These are phyloP conservation scores for Poeciliopsis paucimaculata DNA, from an alignment of 2,797 vertebrate genomes.

Conservation along the genomic window DNA sequence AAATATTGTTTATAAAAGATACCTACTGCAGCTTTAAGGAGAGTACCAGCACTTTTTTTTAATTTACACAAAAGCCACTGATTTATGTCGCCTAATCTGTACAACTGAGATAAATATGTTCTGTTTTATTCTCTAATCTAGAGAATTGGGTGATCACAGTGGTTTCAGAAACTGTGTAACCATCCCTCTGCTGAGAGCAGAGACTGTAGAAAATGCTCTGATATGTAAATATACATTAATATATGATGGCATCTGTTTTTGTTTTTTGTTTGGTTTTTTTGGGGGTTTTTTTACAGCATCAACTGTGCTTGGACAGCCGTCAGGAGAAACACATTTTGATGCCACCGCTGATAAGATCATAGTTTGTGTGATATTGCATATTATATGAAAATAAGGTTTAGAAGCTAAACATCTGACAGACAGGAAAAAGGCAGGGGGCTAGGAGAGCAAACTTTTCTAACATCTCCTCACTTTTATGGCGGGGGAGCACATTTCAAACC, in stretches of 20 bases:
- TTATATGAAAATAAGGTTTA: slow-evolving; percentile 20
- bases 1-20: too few relatives aligned
- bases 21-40: too few relatives aligned
- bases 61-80: too few relatives aligned
- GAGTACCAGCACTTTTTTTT: too few relatives aligned
- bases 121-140: slow-evolving; percentile 48
- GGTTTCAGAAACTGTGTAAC: slow-evolving; percentile 24
- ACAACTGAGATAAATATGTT: slow-evolving; percentile 32
- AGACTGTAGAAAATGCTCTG: slow-evolving; percentile 33
- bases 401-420: slow-evolving; percentile 1
- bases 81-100: slow-evolving; percentile 21
- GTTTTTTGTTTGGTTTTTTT: not conserved
- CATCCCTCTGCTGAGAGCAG: slow-evolving; percentile 13
- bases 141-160: slow-evolving; percentile 38
- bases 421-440: not conserved
- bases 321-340: slow-evolving; percentile 24
- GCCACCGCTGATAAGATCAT: slow-evolving; percentile 16
- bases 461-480: not conserved
- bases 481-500: slow-evolving; percentile 14
- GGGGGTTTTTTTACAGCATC: slow-evolving; percentile 13
- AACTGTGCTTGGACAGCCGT: slow-evolving; percentile 20
- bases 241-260: slow-evolving; percentile 39
- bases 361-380: slow-evolving; percentile 13
- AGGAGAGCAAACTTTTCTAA: not conserved
- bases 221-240: slow-evolving; percentile 41